These are phyloP conservation scores for Vidua chalybeata DNA, from an alignment of 2,113 vertebrate species.

Conservation along the genomic window DNA sequence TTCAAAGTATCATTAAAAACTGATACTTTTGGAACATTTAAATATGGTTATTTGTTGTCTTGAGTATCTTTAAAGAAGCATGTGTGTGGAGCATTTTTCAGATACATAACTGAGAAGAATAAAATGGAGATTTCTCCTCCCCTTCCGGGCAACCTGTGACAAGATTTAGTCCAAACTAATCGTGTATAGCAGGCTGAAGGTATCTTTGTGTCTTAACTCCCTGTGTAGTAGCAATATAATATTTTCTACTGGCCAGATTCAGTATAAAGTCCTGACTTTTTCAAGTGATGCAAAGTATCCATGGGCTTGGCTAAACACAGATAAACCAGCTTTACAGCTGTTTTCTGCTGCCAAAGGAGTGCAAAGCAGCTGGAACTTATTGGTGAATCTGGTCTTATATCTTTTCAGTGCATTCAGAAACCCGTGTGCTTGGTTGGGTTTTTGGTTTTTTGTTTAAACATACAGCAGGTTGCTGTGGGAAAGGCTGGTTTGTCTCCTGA, in stretches of 20 bases:
- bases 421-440: background rate
- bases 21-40: background rate
- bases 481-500: background rate
- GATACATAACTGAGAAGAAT: background rate
- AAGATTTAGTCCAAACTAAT: background rate
- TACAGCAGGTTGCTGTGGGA: background rate
- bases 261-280: background rate
- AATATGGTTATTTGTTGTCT: background rate
- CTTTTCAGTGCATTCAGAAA: background rate
- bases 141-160: background rate
- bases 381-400: background rate
- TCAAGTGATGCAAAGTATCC: background rate
- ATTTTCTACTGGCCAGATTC: background rate
- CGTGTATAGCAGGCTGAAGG: background rate
- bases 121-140: background rate
- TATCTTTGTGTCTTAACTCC: background rate
- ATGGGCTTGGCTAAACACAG: background rate
- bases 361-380: constrained; percentile 32
- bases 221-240: background rate
- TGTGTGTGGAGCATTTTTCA: background rate
- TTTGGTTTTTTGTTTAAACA: background rate
- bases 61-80: background rate
- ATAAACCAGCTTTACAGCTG: background rate
- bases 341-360: background rate
- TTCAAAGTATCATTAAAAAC: constrained; percentile 4